phyloP scores from a whole-genome alignment of 2,797 vertebrate genomes.

The Amniataba percoides region DNA sequence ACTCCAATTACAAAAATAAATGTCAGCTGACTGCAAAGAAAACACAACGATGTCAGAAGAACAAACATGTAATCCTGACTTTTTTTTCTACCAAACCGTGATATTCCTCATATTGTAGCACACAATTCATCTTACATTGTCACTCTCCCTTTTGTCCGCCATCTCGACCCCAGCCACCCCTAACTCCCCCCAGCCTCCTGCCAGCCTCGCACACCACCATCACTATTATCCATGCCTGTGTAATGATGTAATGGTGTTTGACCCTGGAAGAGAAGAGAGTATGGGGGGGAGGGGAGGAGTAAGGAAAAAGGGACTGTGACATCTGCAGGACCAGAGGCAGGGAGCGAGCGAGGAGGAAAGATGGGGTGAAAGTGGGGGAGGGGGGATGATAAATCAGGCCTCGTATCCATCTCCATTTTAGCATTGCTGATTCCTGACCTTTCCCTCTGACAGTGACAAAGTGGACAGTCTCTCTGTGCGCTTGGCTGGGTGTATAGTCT shows the following conservation, averaged over 20 bases:
- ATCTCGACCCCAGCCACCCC: constrained; percentile 35
- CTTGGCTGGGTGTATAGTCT: no score
- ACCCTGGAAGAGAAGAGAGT: constrained; percentile 75
- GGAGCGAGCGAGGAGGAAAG: constrained; percentile 67
- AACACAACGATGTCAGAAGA: constrained; percentile 27
- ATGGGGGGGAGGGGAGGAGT: constrained; percentile 67
- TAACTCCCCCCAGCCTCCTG: constrained; percentile 26
- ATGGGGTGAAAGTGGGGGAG: constrained; percentile 59
- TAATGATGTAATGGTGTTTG: constrained; percentile 84
- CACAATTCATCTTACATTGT: constrained; percentile 42
- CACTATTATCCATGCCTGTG: constrained; percentile 68
- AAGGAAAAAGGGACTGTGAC: constrained; percentile 81
- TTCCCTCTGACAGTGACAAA: constrained; percentile 68
- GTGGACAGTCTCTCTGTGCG: constrained; percentile 48
- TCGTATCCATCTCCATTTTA: constrained; percentile 66
- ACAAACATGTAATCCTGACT: constrained; percentile 21
- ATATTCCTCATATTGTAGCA: constrained; percentile 34
- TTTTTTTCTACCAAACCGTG: constrained; percentile 15
- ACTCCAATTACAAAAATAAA: constrained; percentile 48
- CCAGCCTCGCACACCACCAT: constrained; percentile 50
- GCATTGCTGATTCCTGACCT: constrained; percentile 73
- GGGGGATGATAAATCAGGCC: constrained; percentile 73
- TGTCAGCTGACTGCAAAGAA: constrained; percentile 40
- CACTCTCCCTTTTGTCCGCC: constrained; percentile 62
- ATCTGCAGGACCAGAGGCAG: constrained; percentile 86